These are phyloP conservation scores for Leptosomus discolor DNA, from an alignment of 2,113 vertebrate species.

Conservation along the genomic window DNA sequence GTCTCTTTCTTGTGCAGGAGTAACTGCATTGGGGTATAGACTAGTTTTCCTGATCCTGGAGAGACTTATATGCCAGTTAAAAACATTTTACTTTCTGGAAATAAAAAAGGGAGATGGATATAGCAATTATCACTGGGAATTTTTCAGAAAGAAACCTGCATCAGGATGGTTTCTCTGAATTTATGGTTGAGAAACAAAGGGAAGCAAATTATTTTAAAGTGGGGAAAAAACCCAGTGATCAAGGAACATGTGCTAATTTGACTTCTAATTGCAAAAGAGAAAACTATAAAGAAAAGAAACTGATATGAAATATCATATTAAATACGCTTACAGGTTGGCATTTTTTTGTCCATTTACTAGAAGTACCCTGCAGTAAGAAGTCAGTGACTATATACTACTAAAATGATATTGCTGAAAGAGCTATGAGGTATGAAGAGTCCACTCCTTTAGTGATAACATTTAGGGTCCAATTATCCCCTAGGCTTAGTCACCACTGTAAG, in stretches of 20 bases:
- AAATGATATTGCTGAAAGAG: neutral
- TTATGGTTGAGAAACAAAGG: neutral
- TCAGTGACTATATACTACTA: neutral
- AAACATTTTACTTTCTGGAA: neutral
- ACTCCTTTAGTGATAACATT: neutral
- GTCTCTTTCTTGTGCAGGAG: neutral
- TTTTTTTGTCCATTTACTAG: neutral
- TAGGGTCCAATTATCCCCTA: neutral
- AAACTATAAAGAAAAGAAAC: neutral
- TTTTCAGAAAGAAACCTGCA: neutral
- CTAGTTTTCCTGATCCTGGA: neutral
- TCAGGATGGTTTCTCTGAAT: neutral
- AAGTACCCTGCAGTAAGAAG: neutral
- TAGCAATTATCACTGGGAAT: neutral
- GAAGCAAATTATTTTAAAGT: neutral
- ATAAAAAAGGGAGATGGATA: neutral
- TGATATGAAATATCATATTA: neutral
- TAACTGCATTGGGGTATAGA: neutral
- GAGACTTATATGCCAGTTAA: neutral
- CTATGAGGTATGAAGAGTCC: neutral
- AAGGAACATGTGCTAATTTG: neutral
- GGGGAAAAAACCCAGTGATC: rapidly evolving
- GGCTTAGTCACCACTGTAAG: neutral
- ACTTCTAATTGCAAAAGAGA: neutral
- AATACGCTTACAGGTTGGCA: neutral